Percentiles rank a stretch among this genome's conserved stretches.
phyloP scores from a whole-genome alignment of 23 tunicate species.

The Corella eumyota region DNA sequence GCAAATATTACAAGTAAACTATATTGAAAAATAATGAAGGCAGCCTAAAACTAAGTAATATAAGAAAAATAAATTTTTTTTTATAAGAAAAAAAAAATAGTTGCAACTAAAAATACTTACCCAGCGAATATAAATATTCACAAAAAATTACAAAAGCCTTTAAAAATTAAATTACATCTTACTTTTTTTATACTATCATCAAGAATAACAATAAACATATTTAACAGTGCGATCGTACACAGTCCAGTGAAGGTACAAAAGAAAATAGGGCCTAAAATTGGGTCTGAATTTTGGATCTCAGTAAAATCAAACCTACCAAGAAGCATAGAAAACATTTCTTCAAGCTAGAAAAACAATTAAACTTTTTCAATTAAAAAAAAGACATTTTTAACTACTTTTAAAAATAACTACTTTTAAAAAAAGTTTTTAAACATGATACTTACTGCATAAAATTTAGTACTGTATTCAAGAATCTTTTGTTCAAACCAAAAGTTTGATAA shows the following conservation, averaged over 20 bases:
- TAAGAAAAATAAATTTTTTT: no score
- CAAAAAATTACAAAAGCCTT: no score
- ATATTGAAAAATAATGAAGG: no score
- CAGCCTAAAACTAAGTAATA: no score
- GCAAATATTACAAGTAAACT: no score
- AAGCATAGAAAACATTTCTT: conserved; percentile 67
- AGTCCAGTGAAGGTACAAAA: conserved; percentile 38
- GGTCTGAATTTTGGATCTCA: conserved; percentile 47
- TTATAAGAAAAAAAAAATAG: no score
- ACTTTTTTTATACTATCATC: conserved; percentile 74
- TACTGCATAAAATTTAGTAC: conserved; percentile 37
- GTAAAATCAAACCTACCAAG: conserved; percentile 75
- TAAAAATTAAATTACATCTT: no score
- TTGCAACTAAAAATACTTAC: no score
- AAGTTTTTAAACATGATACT: not conserved
- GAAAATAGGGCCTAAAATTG: conserved; percentile 54
- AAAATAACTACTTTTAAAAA: not conserved
- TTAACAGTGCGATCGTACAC: conserved; percentile 33
- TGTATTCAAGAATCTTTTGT: conserved; percentile 52
- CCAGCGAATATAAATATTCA: no score
- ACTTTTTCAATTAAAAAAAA: no score
- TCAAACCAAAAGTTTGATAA: conserved; percentile 66
- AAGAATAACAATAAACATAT: conserved; percentile 58
- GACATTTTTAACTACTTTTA: not conserved
- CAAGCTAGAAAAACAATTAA: no score